Evolutionary conservation across 2,888 invertebrate species (phyloP).

Genomic region (Cataglyphis cursor): DNA sequence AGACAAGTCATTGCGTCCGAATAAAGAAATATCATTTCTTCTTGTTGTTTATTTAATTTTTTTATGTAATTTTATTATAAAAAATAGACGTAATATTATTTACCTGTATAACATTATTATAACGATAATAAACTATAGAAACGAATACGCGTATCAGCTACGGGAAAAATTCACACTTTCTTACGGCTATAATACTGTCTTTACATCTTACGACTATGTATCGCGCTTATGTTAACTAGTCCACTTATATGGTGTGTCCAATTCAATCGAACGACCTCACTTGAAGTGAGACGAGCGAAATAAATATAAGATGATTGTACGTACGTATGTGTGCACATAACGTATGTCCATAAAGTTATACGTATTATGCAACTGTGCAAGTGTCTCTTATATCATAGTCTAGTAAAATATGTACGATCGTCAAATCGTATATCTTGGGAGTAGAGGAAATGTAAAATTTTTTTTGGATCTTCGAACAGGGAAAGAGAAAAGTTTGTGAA

Average conservation of each 20-base stretch:
- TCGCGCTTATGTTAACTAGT: constrained; percentile 60
- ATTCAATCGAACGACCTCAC: constrained; percentile 62
- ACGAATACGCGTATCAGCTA: not conserved
- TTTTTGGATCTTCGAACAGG: not conserved
- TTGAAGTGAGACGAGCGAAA: constrained; percentile 61
- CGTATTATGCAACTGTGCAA: constrained; percentile 11
- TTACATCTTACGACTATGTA: constrained; percentile 26
- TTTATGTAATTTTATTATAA: not conserved
- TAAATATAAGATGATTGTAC: constrained; percentile 71
- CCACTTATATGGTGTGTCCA: constrained; percentile 54
- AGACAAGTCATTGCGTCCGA: not conserved
- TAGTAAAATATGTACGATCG: not conserved
- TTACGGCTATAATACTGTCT: constrained; percentile 32
- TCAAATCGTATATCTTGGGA: not conserved
- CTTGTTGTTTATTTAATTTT: not conserved
- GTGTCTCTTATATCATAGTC: not conserved
- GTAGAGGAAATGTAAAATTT: not conserved
- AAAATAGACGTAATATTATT: constrained; percentile 10
- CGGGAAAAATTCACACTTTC: constrained; percentile 40
- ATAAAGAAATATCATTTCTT: not conserved
- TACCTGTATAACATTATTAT: not conserved
- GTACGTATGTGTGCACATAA: not conserved
- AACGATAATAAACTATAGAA: not conserved
- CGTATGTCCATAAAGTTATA: constrained; percentile 32
- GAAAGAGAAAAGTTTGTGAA: not conserved